These are phyloP conservation scores for Nebria ingens DNA, from an alignment of 1,140 invertebrate genomes.

Conservation along the genomic window DNA sequence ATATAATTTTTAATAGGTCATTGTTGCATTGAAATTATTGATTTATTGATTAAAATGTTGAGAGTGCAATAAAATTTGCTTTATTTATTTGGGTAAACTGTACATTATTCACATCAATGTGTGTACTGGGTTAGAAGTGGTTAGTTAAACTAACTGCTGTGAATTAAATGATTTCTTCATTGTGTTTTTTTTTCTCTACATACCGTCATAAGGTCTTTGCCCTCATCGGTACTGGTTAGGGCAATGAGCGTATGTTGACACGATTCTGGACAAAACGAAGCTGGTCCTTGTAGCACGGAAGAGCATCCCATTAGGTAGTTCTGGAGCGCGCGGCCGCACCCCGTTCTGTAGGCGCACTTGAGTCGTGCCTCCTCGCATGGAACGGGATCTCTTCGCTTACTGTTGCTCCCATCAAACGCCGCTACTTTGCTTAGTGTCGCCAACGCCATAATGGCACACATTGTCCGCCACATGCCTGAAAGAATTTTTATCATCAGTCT, in stretches of 20 bases:
- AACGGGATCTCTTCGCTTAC: slow-evolving; percentile 27
- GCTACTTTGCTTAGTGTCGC: slow-evolving; percentile 26
- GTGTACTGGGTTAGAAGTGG: too few relatives aligned
- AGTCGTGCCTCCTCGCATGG: slow-evolving; percentile 56
- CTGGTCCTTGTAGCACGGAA: slow-evolving; percentile 46
- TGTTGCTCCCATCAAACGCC: slow-evolving; percentile 23
- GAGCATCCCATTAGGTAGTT: slow-evolving; percentile 63
- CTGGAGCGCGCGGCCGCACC: slow-evolving; percentile 61
- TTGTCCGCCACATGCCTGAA: slow-evolving; percentile 28
- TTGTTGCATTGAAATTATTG: too few relatives aligned
- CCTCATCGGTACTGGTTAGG: slow-evolving; percentile 65
- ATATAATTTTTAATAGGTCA: too few relatives aligned
- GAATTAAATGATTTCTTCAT: too few relatives aligned
- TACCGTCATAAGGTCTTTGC: slow-evolving; percentile 60
- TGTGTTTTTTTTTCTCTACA: too few relatives aligned
- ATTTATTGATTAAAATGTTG: too few relatives aligned
- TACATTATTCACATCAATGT: too few relatives aligned
- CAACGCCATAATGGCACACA: slow-evolving; percentile 28
- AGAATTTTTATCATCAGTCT: too few relatives aligned
- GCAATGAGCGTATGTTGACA: slow-evolving; percentile 67
- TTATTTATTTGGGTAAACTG: too few relatives aligned
- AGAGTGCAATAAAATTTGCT: too few relatives aligned
- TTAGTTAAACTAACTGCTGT: too few relatives aligned
- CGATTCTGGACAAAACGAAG: slow-evolving; percentile 48
- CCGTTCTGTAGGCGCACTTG: slow-evolving; percentile 58